Conservation (phyloP, 2,888 invertebrate species). For the Mactromeris polynyma region DNA sequence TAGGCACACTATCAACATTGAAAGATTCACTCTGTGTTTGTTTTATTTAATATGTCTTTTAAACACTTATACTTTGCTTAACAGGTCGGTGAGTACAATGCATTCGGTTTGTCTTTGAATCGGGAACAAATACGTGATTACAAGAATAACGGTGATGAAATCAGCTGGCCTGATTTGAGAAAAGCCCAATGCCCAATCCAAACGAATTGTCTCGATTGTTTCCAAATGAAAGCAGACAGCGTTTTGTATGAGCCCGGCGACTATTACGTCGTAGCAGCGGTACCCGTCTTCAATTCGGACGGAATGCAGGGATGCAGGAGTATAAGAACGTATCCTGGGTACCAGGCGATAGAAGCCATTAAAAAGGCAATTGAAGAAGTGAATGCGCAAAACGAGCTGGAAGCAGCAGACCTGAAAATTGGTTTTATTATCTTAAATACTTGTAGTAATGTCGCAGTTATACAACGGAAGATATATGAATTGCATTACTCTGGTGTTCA, state of each 20-base stretch:
- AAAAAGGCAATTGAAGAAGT: slow-evolving; percentile 49
- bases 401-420: slow-evolving; percentile 31
- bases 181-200: not conserved
- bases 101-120: not conserved
- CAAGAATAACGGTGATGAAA: not conserved
- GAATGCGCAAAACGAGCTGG: slow-evolving; percentile 42
- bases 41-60: not conserved
- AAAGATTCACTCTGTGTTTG: too few species aligned
- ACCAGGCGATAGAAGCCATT: slow-evolving; percentile 59
- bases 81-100: not conserved
- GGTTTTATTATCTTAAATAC: slow-evolving; percentile 65
- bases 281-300: slow-evolving; percentile 56
- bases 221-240: slow-evolving; percentile 1
- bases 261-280: slow-evolving; percentile 59
- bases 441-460: slow-evolving; percentile 61
- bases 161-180: slow-evolving; percentile 2
- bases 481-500: slow-evolving; percentile 45
- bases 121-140: not conserved
- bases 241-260: slow-evolving; percentile 59
- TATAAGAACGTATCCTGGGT: slow-evolving; percentile 41
- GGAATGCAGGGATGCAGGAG: slow-evolving; percentile 44
- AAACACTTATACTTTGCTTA: not conserved
- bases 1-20: not conserved
- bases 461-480: slow-evolving; percentile 52
- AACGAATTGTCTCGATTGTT: not conserved